Conservation (phyloP, 2,113 vertebrate species). For the Bettongia penicillata region DNA sequence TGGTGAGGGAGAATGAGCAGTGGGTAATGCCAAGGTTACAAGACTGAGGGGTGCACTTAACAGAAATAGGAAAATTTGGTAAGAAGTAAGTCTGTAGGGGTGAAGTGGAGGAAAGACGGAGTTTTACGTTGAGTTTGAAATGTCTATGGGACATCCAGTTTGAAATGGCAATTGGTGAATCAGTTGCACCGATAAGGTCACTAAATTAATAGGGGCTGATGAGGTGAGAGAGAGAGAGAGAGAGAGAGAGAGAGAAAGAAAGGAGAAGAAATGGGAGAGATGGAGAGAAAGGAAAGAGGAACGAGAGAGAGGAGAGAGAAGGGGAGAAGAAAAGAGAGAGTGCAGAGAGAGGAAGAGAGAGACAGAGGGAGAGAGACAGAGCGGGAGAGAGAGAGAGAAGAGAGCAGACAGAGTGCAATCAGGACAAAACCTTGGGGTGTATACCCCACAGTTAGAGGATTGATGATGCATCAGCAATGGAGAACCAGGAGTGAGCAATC, state of each 20-base stretch:
- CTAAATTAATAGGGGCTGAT: neutral
- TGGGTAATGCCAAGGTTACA: neutral
- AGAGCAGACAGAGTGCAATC: neutral
- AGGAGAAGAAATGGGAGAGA: neutral
- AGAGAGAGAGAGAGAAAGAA: too few species aligned
- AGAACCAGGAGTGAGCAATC: neutral
- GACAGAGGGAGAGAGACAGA: neutral
- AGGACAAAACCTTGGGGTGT: neutral
- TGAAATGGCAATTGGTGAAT: neutral
- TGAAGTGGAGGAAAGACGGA: neutral
- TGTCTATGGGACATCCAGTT: neutral
- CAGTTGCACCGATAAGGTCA: neutral
- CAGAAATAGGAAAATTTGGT: neutral
- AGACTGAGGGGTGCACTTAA: neutral
- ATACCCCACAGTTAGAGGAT: neutral
- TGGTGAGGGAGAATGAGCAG: neutral
- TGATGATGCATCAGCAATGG: neutral
- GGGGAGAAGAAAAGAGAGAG: rapidly evolving
- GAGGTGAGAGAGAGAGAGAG: neutral
- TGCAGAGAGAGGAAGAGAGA: too few species aligned
- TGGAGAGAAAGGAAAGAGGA: too few species aligned
- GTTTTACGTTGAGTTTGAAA: neutral
- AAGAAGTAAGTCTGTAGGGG: neutral
- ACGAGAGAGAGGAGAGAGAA: neutral
- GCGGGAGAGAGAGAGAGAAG: neutral